Percentiles rank a stretch among this genome's conserved stretches.
Conservation (phyloP, 2,797 vertebrate species). For the Spheniscus humboldti region DNA sequence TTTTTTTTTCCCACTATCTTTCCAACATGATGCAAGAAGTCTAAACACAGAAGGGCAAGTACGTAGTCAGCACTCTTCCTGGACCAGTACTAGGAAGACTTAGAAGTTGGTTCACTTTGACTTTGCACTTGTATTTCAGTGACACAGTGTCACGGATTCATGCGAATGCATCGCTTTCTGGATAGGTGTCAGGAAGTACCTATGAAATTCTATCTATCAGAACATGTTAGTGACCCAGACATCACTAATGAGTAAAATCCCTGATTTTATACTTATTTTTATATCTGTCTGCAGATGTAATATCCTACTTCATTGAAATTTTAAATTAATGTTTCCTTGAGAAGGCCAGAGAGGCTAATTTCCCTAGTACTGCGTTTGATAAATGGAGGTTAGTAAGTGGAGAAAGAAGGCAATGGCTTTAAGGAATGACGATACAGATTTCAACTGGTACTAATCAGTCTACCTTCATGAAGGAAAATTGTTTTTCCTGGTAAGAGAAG, state of each 20-base stretch:
- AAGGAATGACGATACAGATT: background rate
- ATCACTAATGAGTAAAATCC: background rate
- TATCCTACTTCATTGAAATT: background rate
- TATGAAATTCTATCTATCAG: background rate
- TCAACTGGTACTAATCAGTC: background rate
- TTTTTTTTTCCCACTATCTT: background rate
- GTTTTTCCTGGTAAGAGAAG: background rate
- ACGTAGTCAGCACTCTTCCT: background rate
- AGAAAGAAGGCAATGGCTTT: background rate
- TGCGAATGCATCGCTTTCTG: rapidly evolving
- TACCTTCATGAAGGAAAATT: background rate
- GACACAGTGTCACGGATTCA: background rate
- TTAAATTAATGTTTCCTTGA: background rate
- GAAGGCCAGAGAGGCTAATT: background rate
- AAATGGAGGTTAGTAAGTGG: background rate
- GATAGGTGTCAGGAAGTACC: background rate
- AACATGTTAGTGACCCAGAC: background rate
- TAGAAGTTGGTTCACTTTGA: background rate
- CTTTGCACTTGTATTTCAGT: background rate
- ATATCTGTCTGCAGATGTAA: background rate
- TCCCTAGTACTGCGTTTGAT: background rate
- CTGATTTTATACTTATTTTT: background rate
- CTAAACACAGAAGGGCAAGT: background rate
- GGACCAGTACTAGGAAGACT: background rate
- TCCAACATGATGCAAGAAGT: background rate